Base-by-base conservation (phyloP, 2,113 vertebrate genomes). In the Gambusia affinis region DNA sequence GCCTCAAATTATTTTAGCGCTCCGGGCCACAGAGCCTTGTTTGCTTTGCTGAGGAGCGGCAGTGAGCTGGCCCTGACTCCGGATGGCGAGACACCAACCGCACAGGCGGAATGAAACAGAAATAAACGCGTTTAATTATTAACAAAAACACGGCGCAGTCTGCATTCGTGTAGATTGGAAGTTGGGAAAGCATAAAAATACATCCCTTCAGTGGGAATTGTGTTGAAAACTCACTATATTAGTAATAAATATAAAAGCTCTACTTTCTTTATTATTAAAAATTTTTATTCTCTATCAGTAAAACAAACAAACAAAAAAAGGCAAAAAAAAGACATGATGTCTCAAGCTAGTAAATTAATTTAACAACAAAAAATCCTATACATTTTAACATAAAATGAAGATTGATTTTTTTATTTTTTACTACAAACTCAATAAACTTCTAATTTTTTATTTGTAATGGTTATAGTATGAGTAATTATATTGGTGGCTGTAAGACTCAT, bases 1-100 rank as follows among this genome's bases (percentile, higher is more conserved):
- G 95, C 92, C 96, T 95, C 95, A 94, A 93, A 96, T 96, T 95
- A 96, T 97, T 95, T 95, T 93, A 94, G 93, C 95, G 95, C 95
- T 89, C 78, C 87, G 79, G 90, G 89, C 86, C 89, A 83, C 87
- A 24, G 47, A 75, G 85, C 78, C 75, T 83, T 89, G 91, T 91
- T 90, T 88, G 81, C 85, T 89, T 83, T 86, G 33, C 79, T 65
- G 81, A 79, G 75, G 57, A 78, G 75, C 72, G 57, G 75, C 75
- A 64, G 77, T 70, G 64, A 69, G 64, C 67, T 83, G 87, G 88
- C 54, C 75, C 82, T 67, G 81, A 85, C 79, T 76, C 69, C 65
- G 60, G 2, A 15, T 68, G 72, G 62, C 31, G 28, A 83, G 69
- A 33, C 64, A 42, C 42, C 44, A 39, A 33, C 42, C 30, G 28